A percentile compares a stretch with the other conserved stretches of the same genome.
Conservation (phyloP, 2,888 invertebrate genomes). For the Reticulitermes lucifugus region DNA sequence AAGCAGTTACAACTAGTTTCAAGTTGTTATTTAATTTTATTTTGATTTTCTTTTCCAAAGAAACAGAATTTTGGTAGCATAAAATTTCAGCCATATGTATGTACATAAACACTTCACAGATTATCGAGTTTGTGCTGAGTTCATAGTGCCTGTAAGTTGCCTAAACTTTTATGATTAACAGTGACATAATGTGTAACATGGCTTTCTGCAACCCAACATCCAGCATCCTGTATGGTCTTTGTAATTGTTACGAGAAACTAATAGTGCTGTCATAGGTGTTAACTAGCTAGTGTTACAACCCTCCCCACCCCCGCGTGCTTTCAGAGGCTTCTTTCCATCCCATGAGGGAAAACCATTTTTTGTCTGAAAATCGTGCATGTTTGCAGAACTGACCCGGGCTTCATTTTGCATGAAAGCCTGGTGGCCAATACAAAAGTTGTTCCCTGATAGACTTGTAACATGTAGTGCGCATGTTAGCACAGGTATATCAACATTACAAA, state of each 20-base stretch:
- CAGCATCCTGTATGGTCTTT: slow-evolving; percentile 13
- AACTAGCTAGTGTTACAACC: background rate
- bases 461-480: background rate
- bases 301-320: background rate
- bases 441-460: too few species aligned
- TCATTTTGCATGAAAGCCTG: background rate
- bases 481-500: background rate
- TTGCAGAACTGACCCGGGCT: background rate
- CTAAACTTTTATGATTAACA: background rate
- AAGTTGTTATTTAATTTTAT: background rate
- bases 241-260: background rate
- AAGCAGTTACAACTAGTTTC: background rate
- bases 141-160: background rate
- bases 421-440: too few species aligned
- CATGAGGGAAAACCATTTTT: background rate
- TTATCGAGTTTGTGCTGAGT: background rate
- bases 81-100: background rate
- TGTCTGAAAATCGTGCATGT: slow-evolving; percentile 4
- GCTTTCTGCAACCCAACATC: slow-evolving; percentile 7
- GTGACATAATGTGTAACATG: background rate
- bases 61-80: background rate
- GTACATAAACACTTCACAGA: background rate
- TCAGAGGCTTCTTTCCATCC: background rate
- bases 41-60: background rate
- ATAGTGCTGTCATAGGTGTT: background rate